Conservation (phyloP, 2,888 invertebrate genomes). For the Lasioglossum pauxillum region DNA sequence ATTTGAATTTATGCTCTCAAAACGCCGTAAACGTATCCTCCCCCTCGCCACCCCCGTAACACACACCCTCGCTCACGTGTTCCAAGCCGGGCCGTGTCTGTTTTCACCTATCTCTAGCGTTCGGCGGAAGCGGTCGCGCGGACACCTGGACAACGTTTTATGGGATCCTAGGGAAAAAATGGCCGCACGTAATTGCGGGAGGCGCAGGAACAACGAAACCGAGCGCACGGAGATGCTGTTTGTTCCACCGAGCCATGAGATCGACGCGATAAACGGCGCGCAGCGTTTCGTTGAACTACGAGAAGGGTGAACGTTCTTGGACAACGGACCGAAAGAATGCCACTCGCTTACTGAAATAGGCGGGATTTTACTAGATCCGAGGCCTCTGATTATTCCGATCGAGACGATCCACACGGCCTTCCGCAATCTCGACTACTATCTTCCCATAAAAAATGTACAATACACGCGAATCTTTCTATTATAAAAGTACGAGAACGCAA, state of each 20-base stretch:
- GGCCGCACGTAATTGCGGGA: constrained; percentile 33
- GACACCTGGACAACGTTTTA: constrained; percentile 24
- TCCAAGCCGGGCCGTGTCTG: not conserved
- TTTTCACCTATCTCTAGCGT: not conserved
- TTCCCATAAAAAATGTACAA: not conserved
- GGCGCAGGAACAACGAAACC: constrained; percentile 27
- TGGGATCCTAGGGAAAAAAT: constrained; percentile 8
- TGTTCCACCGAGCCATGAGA: constrained; percentile 28
- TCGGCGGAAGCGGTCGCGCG: constrained; percentile 11
- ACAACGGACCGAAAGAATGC: not conserved
- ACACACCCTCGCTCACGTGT: constrained; percentile 29
- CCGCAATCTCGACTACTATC: not conserved
- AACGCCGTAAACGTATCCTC: constrained; percentile 52
- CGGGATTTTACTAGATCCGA: not conserved
- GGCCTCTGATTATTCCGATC: not conserved
- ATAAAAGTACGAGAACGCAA: not conserved
- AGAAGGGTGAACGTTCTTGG: constrained; percentile 30
- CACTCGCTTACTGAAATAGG: not conserved
- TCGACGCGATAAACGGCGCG: constrained; percentile 20
- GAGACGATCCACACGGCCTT: no score
- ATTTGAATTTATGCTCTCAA: constrained; percentile 79
- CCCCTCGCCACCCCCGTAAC: not conserved
- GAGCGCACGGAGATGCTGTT: constrained; percentile 13
- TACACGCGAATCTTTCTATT: not conserved
- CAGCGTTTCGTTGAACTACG: constrained; percentile 17